Conservation (phyloP, 2,113 vertebrate genomes). For the Microtus richardsoni region DNA sequence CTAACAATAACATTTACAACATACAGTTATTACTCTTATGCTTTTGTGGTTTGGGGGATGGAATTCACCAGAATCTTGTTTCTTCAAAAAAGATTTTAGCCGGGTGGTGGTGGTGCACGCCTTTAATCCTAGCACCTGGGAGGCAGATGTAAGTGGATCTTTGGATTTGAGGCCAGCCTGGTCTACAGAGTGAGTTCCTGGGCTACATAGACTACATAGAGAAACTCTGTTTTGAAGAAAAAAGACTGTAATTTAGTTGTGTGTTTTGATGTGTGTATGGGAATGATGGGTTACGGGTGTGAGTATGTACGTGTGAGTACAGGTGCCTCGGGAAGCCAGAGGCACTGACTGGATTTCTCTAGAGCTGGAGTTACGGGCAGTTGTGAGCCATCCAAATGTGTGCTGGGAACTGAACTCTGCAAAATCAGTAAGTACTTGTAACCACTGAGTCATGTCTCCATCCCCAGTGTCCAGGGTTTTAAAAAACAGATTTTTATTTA, state of each 20-base stretch:
- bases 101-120: neutral
- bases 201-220: neutral
- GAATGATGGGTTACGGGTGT: neutral
- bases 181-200: neutral
- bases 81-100: too few species aligned
- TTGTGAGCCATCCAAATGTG: neutral
- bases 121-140: neutral
- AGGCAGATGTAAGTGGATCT: neutral
- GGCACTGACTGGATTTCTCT: neutral
- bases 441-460: neutral
- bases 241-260: neutral
- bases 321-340: neutral
- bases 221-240: neutral
- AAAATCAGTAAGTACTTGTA: neutral
- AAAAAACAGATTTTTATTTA: neutral
- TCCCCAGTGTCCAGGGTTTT: neutral
- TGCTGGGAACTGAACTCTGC: neutral
- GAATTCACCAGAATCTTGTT: neutral
- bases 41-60: neutral
- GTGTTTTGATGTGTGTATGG: neutral
- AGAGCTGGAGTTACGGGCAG: neutral
- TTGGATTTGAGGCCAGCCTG: neutral
- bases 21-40: neutral
- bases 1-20: neutral
- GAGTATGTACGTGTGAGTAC: neutral